Evolutionary conservation across 2,113 vertebrate genomes (phyloP).

Genomic region (Dipodomys merriami): DNA sequence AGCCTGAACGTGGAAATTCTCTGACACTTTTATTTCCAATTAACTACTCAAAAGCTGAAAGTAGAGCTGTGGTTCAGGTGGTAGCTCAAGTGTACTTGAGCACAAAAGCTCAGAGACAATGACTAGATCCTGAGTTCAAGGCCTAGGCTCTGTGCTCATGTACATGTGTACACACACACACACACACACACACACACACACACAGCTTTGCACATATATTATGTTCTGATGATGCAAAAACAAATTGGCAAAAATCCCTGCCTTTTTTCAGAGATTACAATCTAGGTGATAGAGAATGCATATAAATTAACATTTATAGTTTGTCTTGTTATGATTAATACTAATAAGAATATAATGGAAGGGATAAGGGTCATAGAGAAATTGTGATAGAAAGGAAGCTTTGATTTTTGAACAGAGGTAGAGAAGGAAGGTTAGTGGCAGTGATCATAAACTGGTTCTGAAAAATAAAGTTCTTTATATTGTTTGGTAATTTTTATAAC

Average conservation of each 20-base stretch:
- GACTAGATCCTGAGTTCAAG: too few relatives aligned
- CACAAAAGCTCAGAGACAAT: too few relatives aligned
- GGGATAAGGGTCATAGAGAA: background rate
- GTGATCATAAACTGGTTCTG: background rate
- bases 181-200: too few relatives aligned
- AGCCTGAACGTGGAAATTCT: too few relatives aligned
- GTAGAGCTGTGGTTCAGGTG: too few relatives aligned
- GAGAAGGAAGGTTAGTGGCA: background rate
- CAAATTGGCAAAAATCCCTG: background rate
- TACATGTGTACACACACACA: too few relatives aligned
- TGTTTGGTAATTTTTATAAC: background rate
- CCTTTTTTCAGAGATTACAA: background rate
- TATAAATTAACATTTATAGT: background rate
- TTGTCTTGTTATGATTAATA: background rate
- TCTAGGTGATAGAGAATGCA: background rate
- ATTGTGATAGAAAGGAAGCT: background rate
- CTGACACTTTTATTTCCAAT: too few relatives aligned
- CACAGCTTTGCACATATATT: too few relatives aligned
- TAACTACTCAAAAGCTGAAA: too few relatives aligned
- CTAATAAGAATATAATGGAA: background rate
- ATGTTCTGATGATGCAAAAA: background rate
- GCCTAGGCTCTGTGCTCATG: too few relatives aligned
- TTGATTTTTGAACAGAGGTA: background rate
- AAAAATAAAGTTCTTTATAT: slow-evolving; percentile 1
- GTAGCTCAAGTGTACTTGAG: too few relatives aligned